phyloP scores from a whole-genome alignment of 1,140 invertebrate genomes.

The Microvelia longipes region DNA sequence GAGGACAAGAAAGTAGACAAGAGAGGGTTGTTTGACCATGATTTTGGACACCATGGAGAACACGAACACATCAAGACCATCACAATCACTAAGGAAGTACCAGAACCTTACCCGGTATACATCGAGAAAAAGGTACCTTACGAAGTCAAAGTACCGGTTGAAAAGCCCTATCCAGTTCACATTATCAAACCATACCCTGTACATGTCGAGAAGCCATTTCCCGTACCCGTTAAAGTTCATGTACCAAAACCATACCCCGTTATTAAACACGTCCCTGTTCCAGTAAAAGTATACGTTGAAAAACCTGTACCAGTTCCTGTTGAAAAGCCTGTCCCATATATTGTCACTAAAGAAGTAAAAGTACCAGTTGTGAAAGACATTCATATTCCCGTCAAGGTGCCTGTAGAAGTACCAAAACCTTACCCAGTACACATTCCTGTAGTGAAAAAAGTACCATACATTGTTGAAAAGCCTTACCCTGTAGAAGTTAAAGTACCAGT shows the following conservation, averaged over 20 bases:
- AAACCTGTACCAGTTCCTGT: constrained; percentile 5
- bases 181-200: constrained; percentile 21
- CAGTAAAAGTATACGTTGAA: constrained; percentile 28
- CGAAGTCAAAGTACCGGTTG: constrained; percentile 19
- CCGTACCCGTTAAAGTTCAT: constrained; percentile 40
- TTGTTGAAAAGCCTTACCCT: constrained; percentile 9
- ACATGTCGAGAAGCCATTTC: constrained; percentile 18
- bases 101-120: constrained; percentile 49
- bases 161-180: constrained; percentile 19
- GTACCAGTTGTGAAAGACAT: constrained; percentile 10
- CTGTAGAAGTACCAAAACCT: constrained; percentile 10
- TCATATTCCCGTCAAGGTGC: constrained; percentile 9
- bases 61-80: constrained; percentile 53
- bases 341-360: constrained; percentile 6
- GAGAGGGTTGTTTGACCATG: constrained; percentile 23
- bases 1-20: too few species aligned
- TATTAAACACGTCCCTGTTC: constrained; percentile 32
- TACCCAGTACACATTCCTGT: constrained; percentile 8
- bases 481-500: constrained; percentile 6
- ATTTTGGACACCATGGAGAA: constrained; percentile 29
- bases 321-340: constrained; percentile 8
- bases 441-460: constrained; percentile 2
- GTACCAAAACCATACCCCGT: constrained; percentile 45
- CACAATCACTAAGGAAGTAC: constrained; percentile 51
- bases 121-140: constrained; percentile 22